Evolutionary conservation across 2,113 vertebrate genomes (phyloP), one percentile per base, ranked within the genome.

Genomic region (Machaerirhynchus nigripectus): DNA sequence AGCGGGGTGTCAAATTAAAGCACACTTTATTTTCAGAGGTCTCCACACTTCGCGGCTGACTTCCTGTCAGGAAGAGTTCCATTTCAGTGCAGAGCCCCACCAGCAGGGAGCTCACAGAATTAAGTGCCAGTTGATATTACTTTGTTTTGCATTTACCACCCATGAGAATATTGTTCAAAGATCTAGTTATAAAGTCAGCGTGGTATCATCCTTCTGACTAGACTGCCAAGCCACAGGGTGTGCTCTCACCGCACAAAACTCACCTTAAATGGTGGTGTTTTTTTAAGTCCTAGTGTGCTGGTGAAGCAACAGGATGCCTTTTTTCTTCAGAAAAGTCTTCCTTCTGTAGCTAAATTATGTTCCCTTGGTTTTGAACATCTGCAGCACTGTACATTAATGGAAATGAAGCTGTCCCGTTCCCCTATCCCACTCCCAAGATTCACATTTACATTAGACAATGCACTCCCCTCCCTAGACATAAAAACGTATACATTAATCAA

Each of bases 101-200:
- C 98, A 98, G 98, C 98, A 98, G 98, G 98, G 98, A 98, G 98
- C 97, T 98, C 97, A 92, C 97, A 98, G 98, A 98, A 99, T 99
- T 99, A 99, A 99, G 99, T 99, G 98, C 98, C 98, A 99, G 98
- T 99, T 99, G 99, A 98, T 99, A 98, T 99, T 99, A 98, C 97
- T 97, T 98, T 99, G 99, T 99, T 99, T 99, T 99, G 97, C 98
- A 98, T 98, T 98, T 97, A 96, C 98, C 98, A 98, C 99, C 96
- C 98, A 95, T 98, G 99, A 99, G 98, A 98, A 97, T 98, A 98
- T 96, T 96, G 98, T 99, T 99, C 98, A 99, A 99, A 98, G 98
- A 98, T 98, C 97, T 96, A 87, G 96, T 97, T 97, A 97, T 96
- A 97, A 95, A 98, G 97, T 87, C 98, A 98, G 98, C 97, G 24